Percentiles rank a stretch among this genome's conserved stretches.
Conservation (phyloP, 2,888 invertebrate genomes). For the Pimpla rufipes region DNA sequence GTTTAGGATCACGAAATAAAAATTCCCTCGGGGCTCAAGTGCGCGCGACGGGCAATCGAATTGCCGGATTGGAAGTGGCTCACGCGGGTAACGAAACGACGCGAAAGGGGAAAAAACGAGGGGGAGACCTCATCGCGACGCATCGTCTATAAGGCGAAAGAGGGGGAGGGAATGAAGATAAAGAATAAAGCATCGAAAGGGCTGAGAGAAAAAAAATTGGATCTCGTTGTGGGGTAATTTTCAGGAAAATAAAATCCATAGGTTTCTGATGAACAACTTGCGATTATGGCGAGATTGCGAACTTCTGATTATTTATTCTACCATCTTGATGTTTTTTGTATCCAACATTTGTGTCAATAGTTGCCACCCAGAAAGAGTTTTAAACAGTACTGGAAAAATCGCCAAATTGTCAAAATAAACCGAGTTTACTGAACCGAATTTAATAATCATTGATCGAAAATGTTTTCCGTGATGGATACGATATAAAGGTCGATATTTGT, state of each 20-base stretch:
- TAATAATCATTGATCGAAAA: too few relatives aligned
- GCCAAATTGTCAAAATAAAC: too few relatives aligned
- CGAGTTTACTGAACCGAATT: too few relatives aligned
- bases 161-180: constrained; percentile 5
- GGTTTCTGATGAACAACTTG: constrained; percentile 51
- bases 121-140: constrained; percentile 3
- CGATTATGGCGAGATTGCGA: constrained; percentile 62
- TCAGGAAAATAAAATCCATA: constrained; percentile 46
- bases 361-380: too few relatives aligned
- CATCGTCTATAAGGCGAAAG: not conserved
- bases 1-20: constrained; percentile 15
- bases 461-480: too few relatives aligned
- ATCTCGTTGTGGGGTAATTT: constrained; percentile 9
- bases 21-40: constrained; percentile 7
- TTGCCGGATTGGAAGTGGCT: constrained; percentile 25
- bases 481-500: not conserved
- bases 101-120: constrained; percentile 15
- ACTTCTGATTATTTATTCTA: too few relatives aligned
- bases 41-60: constrained; percentile 44
- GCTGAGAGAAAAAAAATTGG: constrained; percentile 24
- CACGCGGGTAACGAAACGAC: constrained; percentile 12
- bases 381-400: too few relatives aligned
- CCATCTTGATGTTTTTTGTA: too few relatives aligned
- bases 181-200: not conserved
- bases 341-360: too few relatives aligned